Percentiles rank a stretch among this genome's conserved stretches.
Conservation (phyloP, 2,888 invertebrate genomes). For the Stictocephala bisonia region DNA sequence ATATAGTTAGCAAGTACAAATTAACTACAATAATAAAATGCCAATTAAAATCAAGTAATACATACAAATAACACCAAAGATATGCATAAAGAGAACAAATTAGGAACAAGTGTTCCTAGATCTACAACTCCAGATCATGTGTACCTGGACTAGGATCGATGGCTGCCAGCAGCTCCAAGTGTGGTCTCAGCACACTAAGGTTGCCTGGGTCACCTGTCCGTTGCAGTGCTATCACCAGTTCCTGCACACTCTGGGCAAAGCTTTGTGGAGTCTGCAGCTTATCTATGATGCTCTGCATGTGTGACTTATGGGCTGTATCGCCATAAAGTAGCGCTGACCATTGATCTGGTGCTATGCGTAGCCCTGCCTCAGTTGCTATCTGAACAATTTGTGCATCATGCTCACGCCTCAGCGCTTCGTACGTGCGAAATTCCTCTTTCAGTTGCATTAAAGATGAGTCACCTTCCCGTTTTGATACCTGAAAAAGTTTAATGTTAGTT, state of each 20-base stretch:
- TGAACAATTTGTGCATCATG: slow-evolving; percentile 99
- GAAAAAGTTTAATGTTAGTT: too few species aligned
- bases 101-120: too few species aligned
- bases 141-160: slow-evolving; percentile 88
- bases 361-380: slow-evolving; percentile 96
- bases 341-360: slow-evolving; percentile 97
- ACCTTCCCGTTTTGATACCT: slow-evolving; percentile 95
- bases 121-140: too few species aligned
- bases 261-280: slow-evolving; percentile 94
- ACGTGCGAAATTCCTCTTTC: slow-evolving; percentile 95
- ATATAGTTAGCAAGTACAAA: too few species aligned
- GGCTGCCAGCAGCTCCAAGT: slow-evolving; percentile 85
- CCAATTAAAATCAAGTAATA: too few species aligned
- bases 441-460: slow-evolving; percentile 98
- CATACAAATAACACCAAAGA: too few species aligned
- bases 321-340: slow-evolving; percentile 98
- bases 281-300: slow-evolving; percentile 95
- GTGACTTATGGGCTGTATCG: slow-evolving; percentile 93
- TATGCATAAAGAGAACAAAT: too few species aligned
- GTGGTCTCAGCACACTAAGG: slow-evolving; percentile 78
- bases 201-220: slow-evolving; percentile 89
- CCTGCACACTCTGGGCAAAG: slow-evolving; percentile 89
- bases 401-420: slow-evolving; percentile 91
- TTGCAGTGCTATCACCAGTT: slow-evolving; percentile 89
- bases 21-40: too few species aligned